Conservation (phyloP, 2,888 invertebrate genomes). For the Cotesia congregata region DNA sequence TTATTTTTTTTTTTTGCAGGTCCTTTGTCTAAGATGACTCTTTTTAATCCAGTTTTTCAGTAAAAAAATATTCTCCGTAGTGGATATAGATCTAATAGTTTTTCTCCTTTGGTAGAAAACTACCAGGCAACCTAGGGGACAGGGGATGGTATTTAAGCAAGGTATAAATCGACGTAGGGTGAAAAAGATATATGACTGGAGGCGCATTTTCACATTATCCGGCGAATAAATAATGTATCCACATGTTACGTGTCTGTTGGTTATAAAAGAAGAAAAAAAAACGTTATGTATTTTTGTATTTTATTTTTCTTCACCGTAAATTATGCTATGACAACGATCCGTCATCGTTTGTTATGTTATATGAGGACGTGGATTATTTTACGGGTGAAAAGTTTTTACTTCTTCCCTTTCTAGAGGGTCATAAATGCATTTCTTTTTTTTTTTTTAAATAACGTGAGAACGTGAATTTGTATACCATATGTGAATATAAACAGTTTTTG, state of each 20-base stretch:
- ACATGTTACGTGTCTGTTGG: background rate
- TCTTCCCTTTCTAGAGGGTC: too few relatives aligned
- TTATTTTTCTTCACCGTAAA: background rate
- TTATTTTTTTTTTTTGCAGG: slow-evolving; percentile 15
- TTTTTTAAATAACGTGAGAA: too few relatives aligned
- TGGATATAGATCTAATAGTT: background rate
- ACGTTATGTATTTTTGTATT: background rate
- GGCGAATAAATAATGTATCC: background rate
- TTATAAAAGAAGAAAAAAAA: background rate
- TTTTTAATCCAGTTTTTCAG: background rate
- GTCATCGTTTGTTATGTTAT: background rate
- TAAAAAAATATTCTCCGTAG: background rate
- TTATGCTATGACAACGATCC: background rate
- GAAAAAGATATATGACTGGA: slow-evolving; percentile 1
- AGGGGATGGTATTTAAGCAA: slow-evolving; percentile 1
- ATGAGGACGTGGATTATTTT: background rate
- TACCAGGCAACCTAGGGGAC: background rate
- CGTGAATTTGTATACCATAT: too few relatives aligned
- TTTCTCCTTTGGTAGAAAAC: background rate
- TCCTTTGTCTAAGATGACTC: slow-evolving; percentile 38
- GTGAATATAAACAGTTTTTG: too few relatives aligned
- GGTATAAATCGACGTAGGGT: background rate
- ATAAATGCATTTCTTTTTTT: too few relatives aligned
- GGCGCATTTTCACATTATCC: background rate
- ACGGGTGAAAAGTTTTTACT: background rate